Percentiles rank a stretch among this genome's conserved stretches.
Conservation (phyloP, 2,797 vertebrate species). For the Coracias cyanogaster region DNA sequence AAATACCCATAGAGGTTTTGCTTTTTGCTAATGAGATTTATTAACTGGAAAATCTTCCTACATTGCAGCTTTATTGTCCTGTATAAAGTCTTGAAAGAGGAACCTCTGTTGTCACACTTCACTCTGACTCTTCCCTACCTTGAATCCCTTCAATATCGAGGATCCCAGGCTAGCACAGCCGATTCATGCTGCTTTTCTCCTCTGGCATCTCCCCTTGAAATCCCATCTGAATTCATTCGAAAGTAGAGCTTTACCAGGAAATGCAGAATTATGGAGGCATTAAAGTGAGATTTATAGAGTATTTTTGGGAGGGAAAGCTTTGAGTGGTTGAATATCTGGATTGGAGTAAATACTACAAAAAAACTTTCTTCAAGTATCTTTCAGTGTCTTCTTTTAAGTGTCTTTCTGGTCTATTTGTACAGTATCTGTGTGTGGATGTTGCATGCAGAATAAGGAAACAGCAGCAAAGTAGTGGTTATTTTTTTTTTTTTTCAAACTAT, state of each 20-base stretch:
- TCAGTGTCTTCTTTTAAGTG: not conserved
- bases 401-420: not conserved
- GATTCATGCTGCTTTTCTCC: not conserved
- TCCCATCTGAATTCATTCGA: not conserved
- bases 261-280: not conserved
- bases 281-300: not conserved
- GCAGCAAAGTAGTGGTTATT: not conserved
- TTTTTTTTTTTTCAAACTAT: not conserved
- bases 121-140: not conserved
- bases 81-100: not conserved
- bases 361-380: not conserved
- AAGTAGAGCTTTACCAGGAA: not conserved
- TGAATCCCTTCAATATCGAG: not conserved
- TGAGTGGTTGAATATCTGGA: not conserved
- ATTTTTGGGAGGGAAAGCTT: not conserved
- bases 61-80: not conserved
- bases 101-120: not conserved
- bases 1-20: not conserved
- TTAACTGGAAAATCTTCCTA: constrained; percentile 36
- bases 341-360: not conserved
- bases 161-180: not conserved
- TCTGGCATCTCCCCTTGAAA: not conserved
- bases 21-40: constrained; percentile 21
- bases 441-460: not conserved
- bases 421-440: not conserved